Evolutionary conservation across 2,888 invertebrate genomes (phyloP).

Genomic region (Brachypalpus laphriformis): DNA sequence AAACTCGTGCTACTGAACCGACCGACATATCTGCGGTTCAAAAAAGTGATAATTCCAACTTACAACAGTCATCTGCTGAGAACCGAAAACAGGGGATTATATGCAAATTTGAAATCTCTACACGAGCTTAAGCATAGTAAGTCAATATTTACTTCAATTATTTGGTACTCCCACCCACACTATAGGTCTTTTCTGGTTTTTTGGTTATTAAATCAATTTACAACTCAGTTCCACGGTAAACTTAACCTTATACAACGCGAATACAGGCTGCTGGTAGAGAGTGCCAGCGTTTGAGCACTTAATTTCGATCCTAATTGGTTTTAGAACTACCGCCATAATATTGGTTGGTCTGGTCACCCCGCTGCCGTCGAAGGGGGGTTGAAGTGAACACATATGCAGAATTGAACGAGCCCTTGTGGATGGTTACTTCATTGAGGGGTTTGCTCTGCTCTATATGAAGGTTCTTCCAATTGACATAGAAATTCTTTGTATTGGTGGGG

Average conservation of each 20-base stretch:
- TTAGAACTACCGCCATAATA: slow-evolving; percentile 63
- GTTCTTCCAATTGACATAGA: slow-evolving; percentile 62
- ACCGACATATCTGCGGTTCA: slow-evolving; percentile 41
- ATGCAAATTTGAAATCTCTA: slow-evolving; percentile 57
- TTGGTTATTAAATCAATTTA: slow-evolving; percentile 67
- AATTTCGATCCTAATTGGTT: slow-evolving; percentile 67
- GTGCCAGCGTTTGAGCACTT: slow-evolving; percentile 44
- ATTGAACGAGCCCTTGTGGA: slow-evolving; percentile 40
- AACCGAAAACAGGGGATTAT: slow-evolving; percentile 30
- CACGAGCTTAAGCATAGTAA: slow-evolving; percentile 53
- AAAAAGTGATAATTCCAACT: slow-evolving; percentile 62
- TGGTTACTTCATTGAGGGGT: slow-evolving; percentile 31
- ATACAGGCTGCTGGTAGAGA: slow-evolving; percentile 34
- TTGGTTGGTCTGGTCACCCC: slow-evolving; percentile 7
- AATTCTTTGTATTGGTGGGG: background rate
- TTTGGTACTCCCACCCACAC: slow-evolving; percentile 19
- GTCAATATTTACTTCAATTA: slow-evolving; percentile 65
- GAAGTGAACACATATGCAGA: background rate
- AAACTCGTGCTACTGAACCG: slow-evolving; percentile 10
- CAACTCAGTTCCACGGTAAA: slow-evolving; percentile 56
- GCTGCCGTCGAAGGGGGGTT: background rate
- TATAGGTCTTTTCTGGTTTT: slow-evolving; percentile 18
- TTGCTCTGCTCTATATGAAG: slow-evolving; percentile 42
- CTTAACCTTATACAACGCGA: slow-evolving; percentile 56
- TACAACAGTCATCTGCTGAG: slow-evolving; percentile 43